A percentile compares a stretch with the other conserved stretches of the same genome.
Evolutionary conservation across 1,140 invertebrate species (phyloP).

Genomic region (Andrena cerasifolii): DNA sequence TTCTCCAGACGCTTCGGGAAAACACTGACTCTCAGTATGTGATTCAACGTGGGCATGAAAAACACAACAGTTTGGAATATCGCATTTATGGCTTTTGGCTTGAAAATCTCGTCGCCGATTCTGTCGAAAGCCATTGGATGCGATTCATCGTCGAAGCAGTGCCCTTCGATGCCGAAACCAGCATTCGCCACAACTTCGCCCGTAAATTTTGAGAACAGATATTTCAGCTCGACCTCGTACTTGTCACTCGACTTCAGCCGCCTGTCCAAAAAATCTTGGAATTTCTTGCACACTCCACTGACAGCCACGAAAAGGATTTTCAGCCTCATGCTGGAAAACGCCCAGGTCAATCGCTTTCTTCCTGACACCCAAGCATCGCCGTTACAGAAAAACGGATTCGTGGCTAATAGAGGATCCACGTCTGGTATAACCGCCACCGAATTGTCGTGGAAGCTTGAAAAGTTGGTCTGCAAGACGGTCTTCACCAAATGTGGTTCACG

Average conservation of each 20-base stretch:
- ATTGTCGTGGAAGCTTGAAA: constrained; percentile 67
- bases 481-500: constrained; percentile 73
- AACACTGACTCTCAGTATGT: constrained; percentile 14
- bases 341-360: constrained; percentile 41
- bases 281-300: constrained; percentile 39
- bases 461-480: constrained; percentile 70
- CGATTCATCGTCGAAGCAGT: constrained; percentile 52
- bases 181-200: constrained; percentile 81
- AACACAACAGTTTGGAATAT: not conserved
- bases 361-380: constrained; percentile 58
- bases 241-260: constrained; percentile 12
- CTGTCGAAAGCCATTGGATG: constrained; percentile 29
- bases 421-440: constrained; percentile 11
- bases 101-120: constrained; percentile 63
- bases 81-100: not conserved
- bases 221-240: constrained; percentile 70
- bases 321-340: constrained; percentile 59
- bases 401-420: constrained; percentile 59
- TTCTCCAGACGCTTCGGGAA: constrained; percentile 30
- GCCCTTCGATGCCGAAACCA: constrained; percentile 78
- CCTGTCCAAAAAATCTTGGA: constrained; percentile 47
- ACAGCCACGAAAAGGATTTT: constrained; percentile 41
- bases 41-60: constrained; percentile 1
- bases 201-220: constrained; percentile 78
- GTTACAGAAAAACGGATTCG: constrained; percentile 71